Base-by-base conservation (phyloP, 2,888 invertebrate genomes). In the Pecten maximus region DNA sequence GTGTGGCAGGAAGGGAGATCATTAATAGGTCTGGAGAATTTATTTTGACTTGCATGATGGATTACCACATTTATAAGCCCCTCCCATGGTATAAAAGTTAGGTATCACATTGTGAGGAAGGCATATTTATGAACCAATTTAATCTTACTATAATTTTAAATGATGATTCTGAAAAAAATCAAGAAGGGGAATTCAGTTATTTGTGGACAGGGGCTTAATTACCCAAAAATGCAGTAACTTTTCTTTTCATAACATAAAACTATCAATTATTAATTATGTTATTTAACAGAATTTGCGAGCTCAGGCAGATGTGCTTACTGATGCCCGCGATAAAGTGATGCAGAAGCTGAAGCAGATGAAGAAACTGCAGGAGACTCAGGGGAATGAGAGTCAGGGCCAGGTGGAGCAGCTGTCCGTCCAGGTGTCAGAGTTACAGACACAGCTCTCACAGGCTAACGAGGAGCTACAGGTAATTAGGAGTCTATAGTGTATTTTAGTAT, bases 281-380 rank as follows among this genome's bases (percentile, higher is more conserved):
- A 87, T 54, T 87, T 88, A 39, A n/a, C 92, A 96, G 96, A 94
- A 93, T 8, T 91, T 95, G 23, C 92, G 94, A 87, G 94, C 95
- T 35, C 94, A 96, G 90, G 92, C 95, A 0, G 89, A 91, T 10
- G 90, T 95, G 23, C 92, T 96, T 44, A 94, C 94, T 10, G 94
- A 95, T 50, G 96, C 95, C 28, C 91, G 95, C 39, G 95, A 96
- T 86, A 92, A 92, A 74, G 91, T 95, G 88, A 93, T 93, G 91
- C 91, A 93, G 40, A 94, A 94, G 89, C 90, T 94, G 44, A 93
- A 94, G 87, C 86, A 89, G 8, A 40, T 94, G 88, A 93, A 93
- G 88, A 91, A 92, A 15, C 90, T 89, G 40, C 92, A 92, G 54
- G 54, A 91, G 16, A 88, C 91, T 23, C 48, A 87, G 35, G 89